A percentile compares a stretch with the other conserved stretches of the same genome.
These are phyloP conservation scores for Kryptopterus vitreolus DNA, from an alignment of 2,797 vertebrate species.

Conservation along the genomic window DNA sequence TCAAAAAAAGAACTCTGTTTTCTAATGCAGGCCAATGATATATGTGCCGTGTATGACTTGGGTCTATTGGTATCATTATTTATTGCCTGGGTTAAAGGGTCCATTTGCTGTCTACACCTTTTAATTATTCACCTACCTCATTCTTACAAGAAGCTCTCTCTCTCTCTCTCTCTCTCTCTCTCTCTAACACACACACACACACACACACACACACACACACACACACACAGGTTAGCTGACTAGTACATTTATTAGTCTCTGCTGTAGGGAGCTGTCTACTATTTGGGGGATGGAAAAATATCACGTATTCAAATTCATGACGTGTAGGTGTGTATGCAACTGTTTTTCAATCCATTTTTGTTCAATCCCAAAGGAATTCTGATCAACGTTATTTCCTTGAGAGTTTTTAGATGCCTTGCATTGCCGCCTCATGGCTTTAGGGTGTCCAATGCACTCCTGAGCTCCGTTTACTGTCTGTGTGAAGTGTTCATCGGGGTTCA, in stretches of 20 bases:
- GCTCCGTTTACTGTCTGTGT: background rate
- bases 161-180: constrained; percentile 27
- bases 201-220: constrained; percentile 30
- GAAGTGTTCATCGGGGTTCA: background rate
- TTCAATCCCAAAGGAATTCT: background rate
- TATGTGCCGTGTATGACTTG: constrained; percentile 6
- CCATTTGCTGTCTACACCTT: constrained; percentile 64
- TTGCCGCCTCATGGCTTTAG: background rate
- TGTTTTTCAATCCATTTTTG: background rate
- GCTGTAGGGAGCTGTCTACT: background rate
- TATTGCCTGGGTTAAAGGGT: constrained; percentile 74
- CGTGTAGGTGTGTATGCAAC: background rate
- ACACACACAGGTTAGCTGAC: background rate
- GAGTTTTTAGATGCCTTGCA: background rate
- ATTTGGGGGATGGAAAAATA: background rate
- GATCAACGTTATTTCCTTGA: background rate
- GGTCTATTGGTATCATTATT: constrained; percentile 68
- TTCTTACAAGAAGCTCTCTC: no score
- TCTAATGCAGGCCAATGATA: background rate
- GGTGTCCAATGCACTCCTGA: background rate
- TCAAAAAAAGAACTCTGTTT: background rate
- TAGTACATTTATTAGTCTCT: background rate
- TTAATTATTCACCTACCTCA: constrained; percentile 71
- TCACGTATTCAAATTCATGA: background rate
- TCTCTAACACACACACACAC: constrained; percentile 39